These are phyloP conservation scores for Pseudochirops cupreus DNA, from an alignment of 2,797 vertebrate genomes.

Conservation along the genomic window DNA sequence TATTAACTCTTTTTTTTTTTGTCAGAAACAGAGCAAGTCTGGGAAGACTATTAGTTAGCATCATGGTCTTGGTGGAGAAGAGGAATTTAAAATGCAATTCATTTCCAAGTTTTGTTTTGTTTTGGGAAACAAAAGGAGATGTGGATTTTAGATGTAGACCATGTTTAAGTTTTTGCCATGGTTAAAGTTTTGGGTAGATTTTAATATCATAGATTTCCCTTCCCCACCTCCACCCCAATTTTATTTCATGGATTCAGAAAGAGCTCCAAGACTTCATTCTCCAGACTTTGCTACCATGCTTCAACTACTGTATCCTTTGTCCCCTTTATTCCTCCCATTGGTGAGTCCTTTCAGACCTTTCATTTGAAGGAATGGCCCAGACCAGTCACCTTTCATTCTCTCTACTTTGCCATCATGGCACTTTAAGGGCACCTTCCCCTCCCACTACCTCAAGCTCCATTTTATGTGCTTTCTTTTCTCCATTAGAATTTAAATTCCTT, in stretches of 20 bases:
- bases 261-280: neutral
- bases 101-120: neutral
- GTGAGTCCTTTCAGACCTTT: neutral
- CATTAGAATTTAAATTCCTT: neutral
- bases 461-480: neutral
- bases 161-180: neutral
- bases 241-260: neutral
- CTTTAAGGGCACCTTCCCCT: neutral
- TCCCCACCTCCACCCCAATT: neutral
- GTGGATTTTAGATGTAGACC: conserved; percentile 13
- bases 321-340: neutral
- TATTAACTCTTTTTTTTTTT: neutral
- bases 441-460: neutral
- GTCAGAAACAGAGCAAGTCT: conserved; percentile 6
- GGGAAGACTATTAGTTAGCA: neutral
- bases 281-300: neutral
- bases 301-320: neutral
- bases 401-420: neutral
- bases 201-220: neutral
- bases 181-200: neutral
- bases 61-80: conserved; percentile 5
- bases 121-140: neutral
- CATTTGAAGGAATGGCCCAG: neutral
- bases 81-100: neutral
- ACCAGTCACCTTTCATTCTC: neutral